phyloP scores from a whole-genome alignment of 2,113 vertebrate genomes.

The Neolamprologus longior region DNA sequence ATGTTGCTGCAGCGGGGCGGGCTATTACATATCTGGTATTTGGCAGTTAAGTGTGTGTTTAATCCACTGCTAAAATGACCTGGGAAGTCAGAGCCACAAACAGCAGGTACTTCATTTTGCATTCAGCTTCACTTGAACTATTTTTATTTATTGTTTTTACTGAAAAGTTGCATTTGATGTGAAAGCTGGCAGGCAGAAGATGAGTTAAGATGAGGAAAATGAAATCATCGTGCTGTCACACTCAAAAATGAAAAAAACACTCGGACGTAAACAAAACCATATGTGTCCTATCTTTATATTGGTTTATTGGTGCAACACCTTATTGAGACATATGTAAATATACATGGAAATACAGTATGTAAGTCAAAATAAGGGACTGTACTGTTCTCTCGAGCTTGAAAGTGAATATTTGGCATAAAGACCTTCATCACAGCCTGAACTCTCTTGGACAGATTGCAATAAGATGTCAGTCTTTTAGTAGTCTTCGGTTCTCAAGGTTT shows the following conservation, averaged over 20 bases:
- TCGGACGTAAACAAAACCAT: not conserved
- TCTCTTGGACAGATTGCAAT: not conserved
- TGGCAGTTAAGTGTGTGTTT: not conserved
- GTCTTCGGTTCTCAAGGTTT: fast-evolving
- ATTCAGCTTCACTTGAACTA: not conserved
- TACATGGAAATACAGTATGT: not conserved
- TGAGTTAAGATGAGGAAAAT: not conserved
- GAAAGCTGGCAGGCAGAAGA: not conserved
- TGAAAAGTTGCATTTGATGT: not conserved
- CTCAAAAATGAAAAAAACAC: not conserved
- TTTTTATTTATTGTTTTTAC: not conserved
- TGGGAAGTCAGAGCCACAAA: not conserved
- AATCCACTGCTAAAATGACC: not conserved
- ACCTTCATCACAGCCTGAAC: not conserved
- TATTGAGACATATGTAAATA: not conserved
- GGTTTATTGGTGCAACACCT: not conserved
- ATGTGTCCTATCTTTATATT: not conserved
- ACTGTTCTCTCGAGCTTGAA: not conserved
- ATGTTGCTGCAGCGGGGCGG: not conserved
- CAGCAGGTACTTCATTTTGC: not conserved
- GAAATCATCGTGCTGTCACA: fast-evolving
- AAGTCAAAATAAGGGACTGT: not conserved
- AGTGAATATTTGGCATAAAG: not conserved
- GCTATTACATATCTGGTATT: not conserved
- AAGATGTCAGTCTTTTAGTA: not conserved